Evolutionary conservation across 2,113 vertebrate genomes (phyloP).

Genomic region (Nycticorax nycticorax): DNA sequence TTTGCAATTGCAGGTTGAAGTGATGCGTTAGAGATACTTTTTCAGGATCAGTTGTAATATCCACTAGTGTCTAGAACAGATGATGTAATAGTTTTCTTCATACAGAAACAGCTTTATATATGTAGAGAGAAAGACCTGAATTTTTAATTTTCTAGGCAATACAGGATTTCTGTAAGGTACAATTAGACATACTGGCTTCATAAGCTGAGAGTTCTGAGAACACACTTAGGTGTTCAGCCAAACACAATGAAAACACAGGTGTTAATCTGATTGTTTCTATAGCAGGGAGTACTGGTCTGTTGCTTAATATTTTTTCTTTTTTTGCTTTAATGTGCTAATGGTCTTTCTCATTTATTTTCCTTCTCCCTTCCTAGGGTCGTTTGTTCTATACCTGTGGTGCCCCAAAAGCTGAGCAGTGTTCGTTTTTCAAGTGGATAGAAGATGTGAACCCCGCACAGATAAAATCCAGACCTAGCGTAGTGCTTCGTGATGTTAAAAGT

Average conservation of each 20-base stretch:
- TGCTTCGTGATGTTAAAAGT: conserved; percentile 71
- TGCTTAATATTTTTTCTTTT: not conserved
- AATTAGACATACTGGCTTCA: not conserved
- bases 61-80: not conserved
- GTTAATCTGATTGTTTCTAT: not conserved
- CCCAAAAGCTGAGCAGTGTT: conserved; percentile 72
- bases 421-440: conserved; percentile 81
- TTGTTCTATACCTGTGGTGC: conserved; percentile 80
- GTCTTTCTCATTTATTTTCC: no score
- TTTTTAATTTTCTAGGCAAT: not conserved
- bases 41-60: not conserved
- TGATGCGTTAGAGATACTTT: not conserved
- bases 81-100: not conserved
- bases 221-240: not conserved
- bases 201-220: not conserved
- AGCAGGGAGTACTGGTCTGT: not conserved
- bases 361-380: conserved; percentile 63
- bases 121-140: not conserved
- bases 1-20: not conserved
- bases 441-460: conserved; percentile 38
- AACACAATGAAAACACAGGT: not conserved
- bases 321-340: not conserved
- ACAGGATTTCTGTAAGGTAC: not conserved
- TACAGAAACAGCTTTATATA: not conserved
- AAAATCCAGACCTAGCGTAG: not conserved